Percentiles rank a stretch among this genome's conserved stretches.
Evolutionary conservation across 2,888 invertebrate genomes (phyloP).

Genomic region (Notodonta dromedarius): DNA sequence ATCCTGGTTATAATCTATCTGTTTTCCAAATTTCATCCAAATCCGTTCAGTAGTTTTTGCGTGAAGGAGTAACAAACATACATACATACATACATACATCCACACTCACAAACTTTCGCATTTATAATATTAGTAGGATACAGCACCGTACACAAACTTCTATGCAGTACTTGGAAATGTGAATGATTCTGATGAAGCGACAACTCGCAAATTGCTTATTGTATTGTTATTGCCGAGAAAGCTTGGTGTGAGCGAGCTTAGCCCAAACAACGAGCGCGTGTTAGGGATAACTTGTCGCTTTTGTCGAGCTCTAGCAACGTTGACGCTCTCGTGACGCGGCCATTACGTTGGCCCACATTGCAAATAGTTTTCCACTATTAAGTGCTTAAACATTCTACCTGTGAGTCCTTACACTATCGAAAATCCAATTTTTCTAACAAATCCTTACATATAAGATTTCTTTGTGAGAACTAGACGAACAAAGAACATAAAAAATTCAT

Average conservation of each 20-base stretch:
- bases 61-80: too few relatives aligned
- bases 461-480: neutral
- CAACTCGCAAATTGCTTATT: too few relatives aligned
- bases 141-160: too few relatives aligned
- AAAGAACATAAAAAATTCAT: neutral
- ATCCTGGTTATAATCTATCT: too few relatives aligned
- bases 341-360: conserved; percentile 64
- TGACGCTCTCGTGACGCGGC: conserved; percentile 54
- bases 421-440: neutral
- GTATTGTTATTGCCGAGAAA: conserved; percentile 10
- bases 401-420: conserved; percentile 19
- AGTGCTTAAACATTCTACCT: conserved; percentile 39
- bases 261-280: conserved; percentile 31
- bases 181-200: too few relatives aligned
- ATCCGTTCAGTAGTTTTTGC: too few relatives aligned
- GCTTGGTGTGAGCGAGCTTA: conserved; percentile 15
- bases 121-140: too few relatives aligned
- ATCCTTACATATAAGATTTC: conserved; percentile 1
- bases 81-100: too few relatives aligned
- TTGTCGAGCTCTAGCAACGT: neutral
- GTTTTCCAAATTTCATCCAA: too few relatives aligned
- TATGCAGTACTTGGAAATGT: too few relatives aligned
- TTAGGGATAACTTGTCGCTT: conserved; percentile 36
- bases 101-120: too few relatives aligned
- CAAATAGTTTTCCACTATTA: conserved; percentile 49